Evolutionary conservation across 2,888 invertebrate species (phyloP), one percentile per base, ranked within the genome.

Genomic region (Spialia ferax): DNA sequence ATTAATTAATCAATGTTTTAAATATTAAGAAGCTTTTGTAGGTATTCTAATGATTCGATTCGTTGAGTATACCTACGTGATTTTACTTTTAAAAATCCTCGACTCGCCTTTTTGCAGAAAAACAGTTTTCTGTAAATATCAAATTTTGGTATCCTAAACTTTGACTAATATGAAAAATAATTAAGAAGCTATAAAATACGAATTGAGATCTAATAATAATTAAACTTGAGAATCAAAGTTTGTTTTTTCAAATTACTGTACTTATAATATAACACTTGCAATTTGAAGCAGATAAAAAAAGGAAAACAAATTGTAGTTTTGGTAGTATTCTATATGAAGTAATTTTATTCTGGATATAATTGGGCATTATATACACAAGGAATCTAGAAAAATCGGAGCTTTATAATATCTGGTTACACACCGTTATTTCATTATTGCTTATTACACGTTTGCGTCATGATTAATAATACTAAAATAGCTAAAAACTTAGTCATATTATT

Each of bases 361-460:
- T 23, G 29, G 48, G 57, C 35, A 54, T 54, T 57, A 64, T 57
- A 57, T 45, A 64, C 45, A 56, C 56, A 64, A 63, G 63, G 63
- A 56, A 64, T 56, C 45, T 64, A 57, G 45, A 56, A 64, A 15
- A 56, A 32, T 45, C 1, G 48, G 22, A 63, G 45, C 56, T 64
- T 56, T 50, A 64, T 50, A 56, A 56, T 56, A 64, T 64, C 57
- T 50, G 64, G 52, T 52, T 65, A 65, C 8, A 35, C 26, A 63
- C 5, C 56, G 56, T 59, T 65, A 57, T 64, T 65, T 65, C 64
- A 64, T 65, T 65, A 65, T 65, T 65, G 64, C 64, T 65, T 65
- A 56, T 65, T 65, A 65, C 64, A 65, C 64, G 64, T 65, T 65
- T 48, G 56, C 23, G 15, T 62, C 59, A 57, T 64, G 56, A 64